These are phyloP conservation scores for Cichladusa arquata DNA, from an alignment of 2,113 vertebrate species.

Conservation along the genomic window DNA sequence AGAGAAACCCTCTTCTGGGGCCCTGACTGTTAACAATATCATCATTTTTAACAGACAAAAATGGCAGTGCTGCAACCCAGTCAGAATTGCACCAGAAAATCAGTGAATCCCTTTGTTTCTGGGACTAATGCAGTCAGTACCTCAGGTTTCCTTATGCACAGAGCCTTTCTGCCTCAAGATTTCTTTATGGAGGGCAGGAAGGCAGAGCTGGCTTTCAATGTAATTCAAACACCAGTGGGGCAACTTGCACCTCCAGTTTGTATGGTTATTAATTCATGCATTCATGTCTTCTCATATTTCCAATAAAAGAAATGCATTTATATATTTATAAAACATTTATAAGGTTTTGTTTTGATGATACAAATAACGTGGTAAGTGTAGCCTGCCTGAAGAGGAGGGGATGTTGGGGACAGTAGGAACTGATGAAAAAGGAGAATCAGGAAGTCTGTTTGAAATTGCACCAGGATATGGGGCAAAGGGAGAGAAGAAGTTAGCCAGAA, in stretches of 20 bases:
- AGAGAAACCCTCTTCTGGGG: slow-evolving; percentile 2
- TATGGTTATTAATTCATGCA: not conserved
- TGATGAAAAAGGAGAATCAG: not conserved
- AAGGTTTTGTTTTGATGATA: not conserved
- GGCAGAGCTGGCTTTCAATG: not conserved
- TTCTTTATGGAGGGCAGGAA: not conserved
- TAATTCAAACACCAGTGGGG: fast-evolving
- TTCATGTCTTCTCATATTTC: not conserved
- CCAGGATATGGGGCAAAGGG: not conserved
- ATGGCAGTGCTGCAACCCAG: not conserved
- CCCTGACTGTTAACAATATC: slow-evolving; percentile 4
- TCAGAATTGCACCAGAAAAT: not conserved
- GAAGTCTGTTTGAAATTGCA: not conserved
- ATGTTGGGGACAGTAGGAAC: not conserved
- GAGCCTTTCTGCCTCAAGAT: not conserved
- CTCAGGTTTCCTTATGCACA: not conserved
- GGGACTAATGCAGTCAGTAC: not conserved
- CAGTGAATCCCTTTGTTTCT: not conserved
- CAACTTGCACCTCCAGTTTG: not conserved
- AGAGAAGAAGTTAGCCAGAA: not conserved
- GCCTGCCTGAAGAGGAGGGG: not conserved
- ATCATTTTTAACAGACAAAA: slow-evolving; percentile 22
- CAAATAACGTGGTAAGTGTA: fast-evolving
- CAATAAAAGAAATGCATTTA: fast-evolving
- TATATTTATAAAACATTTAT: not conserved